Evolutionary conservation across 2,113 vertebrate species (phyloP).

Genomic region (Cisticola juncidis): DNA sequence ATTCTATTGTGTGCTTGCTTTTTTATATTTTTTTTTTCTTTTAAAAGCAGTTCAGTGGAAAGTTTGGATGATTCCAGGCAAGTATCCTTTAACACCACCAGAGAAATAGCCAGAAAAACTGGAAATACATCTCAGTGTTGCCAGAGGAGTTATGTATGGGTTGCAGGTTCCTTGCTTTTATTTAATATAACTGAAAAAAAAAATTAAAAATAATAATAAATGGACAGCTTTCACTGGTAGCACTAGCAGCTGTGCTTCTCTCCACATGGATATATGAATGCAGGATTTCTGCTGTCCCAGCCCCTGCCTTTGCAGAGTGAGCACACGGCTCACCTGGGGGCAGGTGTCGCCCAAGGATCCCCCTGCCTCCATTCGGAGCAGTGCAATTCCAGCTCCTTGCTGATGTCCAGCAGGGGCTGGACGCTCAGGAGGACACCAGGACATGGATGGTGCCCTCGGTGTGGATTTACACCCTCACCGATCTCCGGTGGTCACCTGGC

Average conservation of each 20-base stretch:
- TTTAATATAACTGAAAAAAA: background rate
- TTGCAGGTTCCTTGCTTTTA: background rate
- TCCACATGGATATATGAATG: background rate
- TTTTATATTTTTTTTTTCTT: background rate
- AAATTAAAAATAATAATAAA: background rate
- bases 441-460: rapidly evolving
- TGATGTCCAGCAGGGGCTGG: background rate
- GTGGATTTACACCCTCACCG: background rate
- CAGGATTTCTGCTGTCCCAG: background rate
- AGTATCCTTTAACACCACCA: conserved; percentile 18
- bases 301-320: rapidly evolving
- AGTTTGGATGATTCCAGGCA: background rate
- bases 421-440: background rate
- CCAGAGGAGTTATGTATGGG: background rate
- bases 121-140: background rate
- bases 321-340: background rate
- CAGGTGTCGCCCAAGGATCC: rapidly evolving
- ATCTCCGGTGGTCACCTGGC: background rate
- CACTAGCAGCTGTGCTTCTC: background rate
- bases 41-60: conserved; percentile 6
- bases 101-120: conserved; percentile 41
- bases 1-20: conserved; percentile 47
- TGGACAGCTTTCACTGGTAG: background rate
- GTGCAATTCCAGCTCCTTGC: background rate
- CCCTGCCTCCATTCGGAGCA: background rate